Evolutionary conservation across 2,113 vertebrate species (phyloP).

Genomic region (Neogale vison): DNA sequence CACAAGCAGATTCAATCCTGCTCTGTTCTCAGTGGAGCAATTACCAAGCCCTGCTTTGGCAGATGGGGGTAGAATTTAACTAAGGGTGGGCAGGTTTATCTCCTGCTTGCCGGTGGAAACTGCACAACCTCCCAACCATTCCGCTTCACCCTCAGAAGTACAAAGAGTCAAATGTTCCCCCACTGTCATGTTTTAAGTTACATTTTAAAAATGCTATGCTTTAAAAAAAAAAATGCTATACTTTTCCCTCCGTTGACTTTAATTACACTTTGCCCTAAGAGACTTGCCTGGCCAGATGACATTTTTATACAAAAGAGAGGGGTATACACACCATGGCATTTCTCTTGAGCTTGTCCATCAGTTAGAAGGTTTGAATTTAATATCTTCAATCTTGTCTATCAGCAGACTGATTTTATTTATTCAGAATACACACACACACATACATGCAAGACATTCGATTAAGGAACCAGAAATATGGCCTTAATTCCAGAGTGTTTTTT

Average conservation of each 20-base stretch:
- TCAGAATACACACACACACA: conserved; percentile 4
- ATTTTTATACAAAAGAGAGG: conserved; percentile 75
- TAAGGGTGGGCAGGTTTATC: background rate
- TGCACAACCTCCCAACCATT: background rate
- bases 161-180: background rate
- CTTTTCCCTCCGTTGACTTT: conserved; percentile 72
- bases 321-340: conserved; percentile 56
- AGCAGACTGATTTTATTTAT: conserved; percentile 80
- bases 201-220: conserved; percentile 36
- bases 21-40: conserved; percentile 50
- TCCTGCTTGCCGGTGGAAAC: background rate
- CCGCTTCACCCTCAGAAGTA: background rate
- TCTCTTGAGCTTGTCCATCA: conserved; percentile 67
- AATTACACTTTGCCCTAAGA: conserved; percentile 76
- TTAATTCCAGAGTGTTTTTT: conserved; percentile 81
- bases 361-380: conserved; percentile 77
- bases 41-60: background rate
- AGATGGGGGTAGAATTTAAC: background rate
- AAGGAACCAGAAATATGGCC: conserved; percentile 69
- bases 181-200: conserved; percentile 19
- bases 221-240: background rate
- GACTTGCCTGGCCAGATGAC: conserved; percentile 72
- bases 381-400: conserved; percentile 78
- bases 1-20: background rate
- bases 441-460: conserved; percentile 64